These are phyloP conservation scores for Limnephilus lunatus DNA, from an alignment of 2,888 invertebrate genomes.

Conservation along the genomic window DNA sequence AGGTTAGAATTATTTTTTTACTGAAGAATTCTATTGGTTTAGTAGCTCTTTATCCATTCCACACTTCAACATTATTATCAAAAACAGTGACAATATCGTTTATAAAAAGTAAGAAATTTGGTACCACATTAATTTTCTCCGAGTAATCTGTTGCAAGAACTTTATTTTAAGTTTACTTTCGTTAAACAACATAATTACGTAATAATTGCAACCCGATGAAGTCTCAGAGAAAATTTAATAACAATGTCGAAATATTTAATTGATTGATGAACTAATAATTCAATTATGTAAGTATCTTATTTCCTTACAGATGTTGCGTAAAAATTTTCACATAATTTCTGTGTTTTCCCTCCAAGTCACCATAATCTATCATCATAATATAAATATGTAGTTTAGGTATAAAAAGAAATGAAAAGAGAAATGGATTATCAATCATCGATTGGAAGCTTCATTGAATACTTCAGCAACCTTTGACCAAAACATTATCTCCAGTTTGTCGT, in stretches of 20 bases:
- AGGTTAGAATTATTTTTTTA: no score
- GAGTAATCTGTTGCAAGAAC: no score
- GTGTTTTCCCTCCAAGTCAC: background rate
- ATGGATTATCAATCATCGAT: background rate
- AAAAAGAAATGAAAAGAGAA: background rate
- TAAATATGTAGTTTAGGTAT: background rate
- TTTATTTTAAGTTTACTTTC: background rate
- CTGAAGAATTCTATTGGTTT: no score
- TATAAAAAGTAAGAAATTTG: no score
- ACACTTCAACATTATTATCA: no score
- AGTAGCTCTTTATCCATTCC: no score
- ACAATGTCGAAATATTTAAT: background rate
- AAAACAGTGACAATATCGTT: no score
- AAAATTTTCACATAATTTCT: background rate
- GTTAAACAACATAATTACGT: background rate
- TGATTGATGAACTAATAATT: background rate
- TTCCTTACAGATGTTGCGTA: background rate
- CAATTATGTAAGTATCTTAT: background rate
- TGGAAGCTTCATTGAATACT: background rate
- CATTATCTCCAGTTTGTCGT: background rate
- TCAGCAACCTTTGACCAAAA: background rate
- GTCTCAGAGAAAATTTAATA: background rate
- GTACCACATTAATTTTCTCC: background rate
- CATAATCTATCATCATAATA: background rate
- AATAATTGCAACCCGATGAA: background rate